Percentiles rank a stretch among this genome's conserved stretches.
Evolutionary conservation across 1,140 invertebrate species (phyloP).

Genomic region (Halictus rubicundus): DNA sequence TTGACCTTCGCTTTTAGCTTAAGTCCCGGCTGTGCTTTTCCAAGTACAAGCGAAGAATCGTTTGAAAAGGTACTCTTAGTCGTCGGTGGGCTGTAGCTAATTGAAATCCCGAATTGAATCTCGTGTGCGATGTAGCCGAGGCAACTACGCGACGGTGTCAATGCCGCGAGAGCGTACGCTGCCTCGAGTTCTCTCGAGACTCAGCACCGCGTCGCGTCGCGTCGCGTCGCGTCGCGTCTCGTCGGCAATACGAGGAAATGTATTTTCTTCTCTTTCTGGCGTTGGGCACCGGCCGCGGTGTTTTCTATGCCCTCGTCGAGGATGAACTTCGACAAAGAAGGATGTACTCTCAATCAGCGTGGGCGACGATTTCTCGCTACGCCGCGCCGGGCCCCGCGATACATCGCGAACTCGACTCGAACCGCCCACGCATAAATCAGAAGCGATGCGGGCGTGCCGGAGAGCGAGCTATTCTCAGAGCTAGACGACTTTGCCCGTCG

Average conservation of each 20-base stretch:
- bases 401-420: conserved; percentile 48
- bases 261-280: conserved; percentile 7
- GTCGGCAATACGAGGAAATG: conserved; percentile 1
- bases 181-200: conserved; percentile 15
- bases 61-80: not conserved
- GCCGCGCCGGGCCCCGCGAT: conserved; percentile 22
- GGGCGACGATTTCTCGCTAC: conserved; percentile 58
- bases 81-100: conserved; percentile 10
- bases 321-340: conserved; percentile 56
- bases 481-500: not conserved
- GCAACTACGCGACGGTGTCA: conserved; percentile 52
- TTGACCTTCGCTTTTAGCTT: conserved; percentile 6
- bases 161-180: conserved; percentile 45
- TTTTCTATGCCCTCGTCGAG: conserved; percentile 24
- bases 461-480: conserved; percentile 54
- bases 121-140: conserved; percentile 11
- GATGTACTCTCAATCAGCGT: conserved; percentile 72
- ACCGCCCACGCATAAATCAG: conserved; percentile 62
- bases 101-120: conserved; percentile 41
- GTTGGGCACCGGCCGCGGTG: conserved; percentile 20
- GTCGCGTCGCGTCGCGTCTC: too few species aligned
- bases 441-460: conserved; percentile 51
- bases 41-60: not conserved
- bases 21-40: conserved; percentile 1
- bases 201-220: too few species aligned